Base-by-base conservation (phyloP, 2,888 invertebrate species). In the Cataglyphis cursor region DNA sequence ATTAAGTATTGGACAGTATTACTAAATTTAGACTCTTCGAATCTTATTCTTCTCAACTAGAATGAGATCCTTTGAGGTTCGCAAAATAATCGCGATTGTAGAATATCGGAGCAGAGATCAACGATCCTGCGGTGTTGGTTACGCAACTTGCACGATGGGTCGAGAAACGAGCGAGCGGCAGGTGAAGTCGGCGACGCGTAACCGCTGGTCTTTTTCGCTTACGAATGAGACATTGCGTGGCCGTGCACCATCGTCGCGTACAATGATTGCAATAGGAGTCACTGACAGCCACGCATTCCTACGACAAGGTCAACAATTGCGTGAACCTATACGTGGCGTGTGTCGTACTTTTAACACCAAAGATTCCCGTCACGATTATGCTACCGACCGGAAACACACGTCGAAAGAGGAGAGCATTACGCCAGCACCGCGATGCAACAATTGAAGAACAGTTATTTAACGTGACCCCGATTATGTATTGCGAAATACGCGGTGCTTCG, bases 221-320 rank as follows among this genome's bases (percentile, higher is more conserved):
- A 21, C 61, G 66, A 82, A 86, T 85, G 73, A 76, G 75, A 81
- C 78, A 84, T 84, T 83, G 75, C 78, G 35, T 31, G 62, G 72
- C 21, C 44, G 57, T 65, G 48, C 31, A 57, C 38, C 51, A 28
- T 73, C 74, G 48, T 18, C 65, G 81, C 82, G 72, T 72, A 57
- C 6, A 31, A 85, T 74, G 74, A 85, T 82, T 61, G 82, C 68
- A 83, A 89, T 87, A 89, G 85, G 84, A 88, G 87, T 85, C 68
- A 83, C 44, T 57, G 84, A 85, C 83, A 76, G 74, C 72, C 51
- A 28, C 24, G 62, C 61, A 78, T 89, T 86, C 64, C 84, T 80
- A 82, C 68, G 87, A 81, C 90, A 88, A 85, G 86, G 89, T 89
- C 81, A 83, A 82, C 64, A 78, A 88, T 89, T 88, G 87, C 85